Evolutionary conservation across 2,888 invertebrate genomes (phyloP).

Genomic region (Lamproptera curius): DNA sequence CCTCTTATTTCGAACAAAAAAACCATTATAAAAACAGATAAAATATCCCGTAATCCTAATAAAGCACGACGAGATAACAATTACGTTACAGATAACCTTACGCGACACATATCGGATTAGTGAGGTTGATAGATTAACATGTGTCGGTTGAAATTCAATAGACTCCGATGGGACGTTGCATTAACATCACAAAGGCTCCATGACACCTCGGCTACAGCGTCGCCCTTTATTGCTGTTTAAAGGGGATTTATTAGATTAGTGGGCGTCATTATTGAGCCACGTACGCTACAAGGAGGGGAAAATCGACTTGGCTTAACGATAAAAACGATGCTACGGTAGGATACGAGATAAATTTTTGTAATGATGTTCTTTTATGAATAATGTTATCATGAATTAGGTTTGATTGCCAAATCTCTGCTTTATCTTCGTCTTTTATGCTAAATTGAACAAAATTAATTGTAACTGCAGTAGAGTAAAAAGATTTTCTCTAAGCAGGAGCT

Average conservation of each 20-base stretch:
- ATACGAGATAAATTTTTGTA: too few relatives aligned
- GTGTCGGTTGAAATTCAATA: slow-evolving; percentile 18
- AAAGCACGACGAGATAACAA: too few relatives aligned
- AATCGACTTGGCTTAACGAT: not conserved
- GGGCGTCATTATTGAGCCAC: not conserved
- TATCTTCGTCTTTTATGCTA: too few relatives aligned
- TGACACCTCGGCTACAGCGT: slow-evolving; percentile 18
- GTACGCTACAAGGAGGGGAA: not conserved
- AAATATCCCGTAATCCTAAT: too few relatives aligned
- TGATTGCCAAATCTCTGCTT: too few relatives aligned
- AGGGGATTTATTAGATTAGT: slow-evolving; percentile 20
- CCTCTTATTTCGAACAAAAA: not conserved
- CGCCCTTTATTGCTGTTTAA: slow-evolving; percentile 27
- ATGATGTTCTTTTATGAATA: too few relatives aligned
- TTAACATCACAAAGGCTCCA: slow-evolving; percentile 32
- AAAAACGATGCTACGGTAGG: too few relatives aligned
- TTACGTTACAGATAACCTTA: not conserved
- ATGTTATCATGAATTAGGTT: too few relatives aligned
- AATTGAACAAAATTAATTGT: too few relatives aligned
- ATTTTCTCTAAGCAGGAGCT: too few relatives aligned
- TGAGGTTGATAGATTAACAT: slow-evolving; percentile 13
- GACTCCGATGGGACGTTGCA: slow-evolving; percentile 14
- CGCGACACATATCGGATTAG: not conserved
- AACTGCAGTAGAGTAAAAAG: too few relatives aligned
- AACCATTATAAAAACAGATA: not conserved